A percentile compares a stretch with the other conserved stretches of the same genome.
Evolutionary conservation across 1,140 invertebrate genomes (phyloP).

Genomic region (Drosophila nebulosa): DNA sequence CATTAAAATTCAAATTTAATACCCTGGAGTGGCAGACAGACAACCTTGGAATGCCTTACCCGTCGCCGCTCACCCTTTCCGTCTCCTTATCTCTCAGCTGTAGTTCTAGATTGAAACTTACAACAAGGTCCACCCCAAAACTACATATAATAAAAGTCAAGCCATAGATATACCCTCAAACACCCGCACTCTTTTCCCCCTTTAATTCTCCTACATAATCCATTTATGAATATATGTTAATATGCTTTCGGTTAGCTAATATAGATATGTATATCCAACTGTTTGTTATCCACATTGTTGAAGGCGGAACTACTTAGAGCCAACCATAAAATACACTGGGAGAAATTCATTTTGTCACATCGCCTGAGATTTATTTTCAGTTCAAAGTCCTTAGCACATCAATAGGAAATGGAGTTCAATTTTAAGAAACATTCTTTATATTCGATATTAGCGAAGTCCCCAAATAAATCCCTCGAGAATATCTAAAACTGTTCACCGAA

Average conservation of each 20-base stretch:
- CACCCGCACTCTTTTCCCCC: no score
- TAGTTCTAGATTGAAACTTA: neutral
- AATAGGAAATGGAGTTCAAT: no score
- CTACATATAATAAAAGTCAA: neutral
- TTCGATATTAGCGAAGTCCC: no score
- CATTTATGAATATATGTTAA: neutral
- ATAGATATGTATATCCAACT: conserved; percentile 28
- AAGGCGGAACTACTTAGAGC: conserved; percentile 32
- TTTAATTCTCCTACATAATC: no score
- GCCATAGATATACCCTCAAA: neutral
- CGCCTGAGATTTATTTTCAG: no score
- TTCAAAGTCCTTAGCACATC: no score
- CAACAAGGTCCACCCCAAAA: neutral
- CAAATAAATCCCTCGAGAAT: no score
- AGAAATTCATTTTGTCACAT: neutral
- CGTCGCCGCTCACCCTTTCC: neutral
- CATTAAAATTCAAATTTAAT: neutral
- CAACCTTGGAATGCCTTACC: neutral
- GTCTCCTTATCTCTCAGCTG: neutral
- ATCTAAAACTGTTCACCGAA: no score
- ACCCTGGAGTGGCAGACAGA: neutral
- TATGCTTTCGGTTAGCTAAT: neutral
- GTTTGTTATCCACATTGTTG: conserved; percentile 18
- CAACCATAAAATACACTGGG: neutral
- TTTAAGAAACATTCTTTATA: no score